A percentile compares a stretch with the other conserved stretches of the same genome.
Evolutionary conservation across 2,113 vertebrate genomes (phyloP).

Genomic region (Lasiurus borealis): DNA sequence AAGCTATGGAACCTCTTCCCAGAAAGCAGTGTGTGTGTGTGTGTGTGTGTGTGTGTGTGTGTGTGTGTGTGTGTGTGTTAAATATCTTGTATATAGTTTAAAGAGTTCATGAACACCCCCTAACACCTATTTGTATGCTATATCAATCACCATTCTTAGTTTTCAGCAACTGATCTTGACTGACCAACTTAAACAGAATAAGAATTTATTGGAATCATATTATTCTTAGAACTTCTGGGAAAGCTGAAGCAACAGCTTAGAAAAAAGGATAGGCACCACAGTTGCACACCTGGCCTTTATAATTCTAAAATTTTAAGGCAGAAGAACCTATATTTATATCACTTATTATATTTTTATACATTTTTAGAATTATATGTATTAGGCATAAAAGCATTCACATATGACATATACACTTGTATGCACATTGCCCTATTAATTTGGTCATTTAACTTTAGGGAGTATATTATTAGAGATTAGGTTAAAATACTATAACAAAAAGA

Average conservation of each 20-base stretch:
- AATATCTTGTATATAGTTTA: not conserved
- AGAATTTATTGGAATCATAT: not conserved
- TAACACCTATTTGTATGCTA: not conserved
- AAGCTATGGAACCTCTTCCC: not conserved
- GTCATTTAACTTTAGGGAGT: slow-evolving; percentile 12
- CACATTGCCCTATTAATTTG: not conserved
- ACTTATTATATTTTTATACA: not conserved
- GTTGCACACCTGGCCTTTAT: not conserved
- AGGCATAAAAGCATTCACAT: slow-evolving; percentile 29
- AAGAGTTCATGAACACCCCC: not conserved
- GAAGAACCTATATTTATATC: not conserved
- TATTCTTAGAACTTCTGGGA: not conserved
- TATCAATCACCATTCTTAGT: slow-evolving; percentile 17
- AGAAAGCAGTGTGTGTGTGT: not conserved
- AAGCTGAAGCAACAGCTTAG: not conserved
- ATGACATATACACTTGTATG: not conserved
- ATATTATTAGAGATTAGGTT: not conserved
- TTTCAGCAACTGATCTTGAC: slow-evolving; percentile 45
- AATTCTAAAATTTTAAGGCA: not conserved
- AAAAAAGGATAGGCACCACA: not conserved
- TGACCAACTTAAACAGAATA: slow-evolving; percentile 14
- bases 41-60: not conserved
- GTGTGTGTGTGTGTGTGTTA: not conserved
- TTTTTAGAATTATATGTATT: slow-evolving; percentile 23
- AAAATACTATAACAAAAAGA: not conserved